Evolutionary conservation across 2,888 invertebrate genomes (phyloP), one percentile per base, ranked within the genome.

Genomic region (Penaeus monodon): DNA sequence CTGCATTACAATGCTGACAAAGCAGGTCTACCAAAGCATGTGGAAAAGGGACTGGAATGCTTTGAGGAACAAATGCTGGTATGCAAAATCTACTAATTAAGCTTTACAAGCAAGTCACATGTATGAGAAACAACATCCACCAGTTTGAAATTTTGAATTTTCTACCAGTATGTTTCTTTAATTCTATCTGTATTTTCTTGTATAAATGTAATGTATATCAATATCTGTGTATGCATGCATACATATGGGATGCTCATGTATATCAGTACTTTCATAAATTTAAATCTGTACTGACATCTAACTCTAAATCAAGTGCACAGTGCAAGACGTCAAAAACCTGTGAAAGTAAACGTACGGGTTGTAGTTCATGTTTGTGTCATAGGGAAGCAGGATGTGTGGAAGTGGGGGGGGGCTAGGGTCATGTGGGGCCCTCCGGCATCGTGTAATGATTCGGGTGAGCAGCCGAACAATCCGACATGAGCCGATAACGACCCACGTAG

Each of bases 381-480:
- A 79, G 84, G 78, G 84, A 79, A 79, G 84, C 44, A 57, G 66
- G 86, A 49, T 33, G n/a, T 80, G 76, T 80, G 76, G 76, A 29
- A 79, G 65, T 78, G 80, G 73, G 44, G 83, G 81, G 83, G 86
- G 86, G 86, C 86, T 87, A 87, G 86, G 86, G 86, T 87, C 86
- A 87, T 87, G 86, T 87, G 65, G 86, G 86, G 78, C 82, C 86
- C 79, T 87, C 86, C 68, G 86, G 68, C 79, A 83, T 78, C 79
- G 83, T 87, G 86, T 79, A 87, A 87, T 82, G 82, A 82, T 87
- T 87, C 83, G 82, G 82, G 78, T 82, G 89, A 66, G 89, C 89
- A 20, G 89, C 84, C 12, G 89, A 89, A 68, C 89, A 88, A 79
- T 89, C 89, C 78, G 89, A 89, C 89, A 88, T 88, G 68, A 89